phyloP scores from a whole-genome alignment of 2,113 vertebrate species.

The Brachionichthys hirsutus region DNA sequence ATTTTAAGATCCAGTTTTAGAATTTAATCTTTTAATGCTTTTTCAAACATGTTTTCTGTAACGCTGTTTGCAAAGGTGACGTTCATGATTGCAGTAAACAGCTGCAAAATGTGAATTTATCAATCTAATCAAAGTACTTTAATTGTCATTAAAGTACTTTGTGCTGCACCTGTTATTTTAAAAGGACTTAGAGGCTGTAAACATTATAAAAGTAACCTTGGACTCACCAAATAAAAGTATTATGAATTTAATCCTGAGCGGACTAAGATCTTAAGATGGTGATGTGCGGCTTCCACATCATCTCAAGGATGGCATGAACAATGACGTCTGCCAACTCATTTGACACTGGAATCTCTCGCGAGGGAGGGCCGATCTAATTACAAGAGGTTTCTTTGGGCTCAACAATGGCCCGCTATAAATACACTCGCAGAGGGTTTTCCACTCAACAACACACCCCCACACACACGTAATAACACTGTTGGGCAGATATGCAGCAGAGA shows the following conservation, averaged over 20 bases:
- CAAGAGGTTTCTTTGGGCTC: conserved; percentile 73
- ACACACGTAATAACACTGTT: conserved; percentile 32
- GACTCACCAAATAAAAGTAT: background rate
- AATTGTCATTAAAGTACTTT: background rate
- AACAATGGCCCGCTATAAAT: conserved; percentile 78
- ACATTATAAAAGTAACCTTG: background rate
- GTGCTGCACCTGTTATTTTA: background rate
- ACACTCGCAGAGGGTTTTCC: conserved; percentile 73
- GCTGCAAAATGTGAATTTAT: background rate
- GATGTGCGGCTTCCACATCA: conserved; percentile 52
- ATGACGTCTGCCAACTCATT: conserved; percentile 68
- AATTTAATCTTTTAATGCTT: background rate
- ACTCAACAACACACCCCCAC: conserved; percentile 61
- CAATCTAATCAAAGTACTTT: background rate
- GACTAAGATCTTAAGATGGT: conserved; percentile 49
- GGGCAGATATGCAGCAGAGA: conserved; percentile 6
- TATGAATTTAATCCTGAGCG: conserved; percentile 48
- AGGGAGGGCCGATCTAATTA: conserved; percentile 69
- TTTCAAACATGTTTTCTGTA: background rate
- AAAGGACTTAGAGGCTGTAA: background rate
- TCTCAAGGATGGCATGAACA: conserved; percentile 55
- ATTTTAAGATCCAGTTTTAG: too few species aligned
- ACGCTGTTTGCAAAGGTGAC: background rate
- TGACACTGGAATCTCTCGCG: conserved; percentile 61
- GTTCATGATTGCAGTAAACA: background rate